These are phyloP conservation scores for Neogale vison DNA, from an alignment of 2,113 vertebrate genomes.

Conservation along the genomic window DNA sequence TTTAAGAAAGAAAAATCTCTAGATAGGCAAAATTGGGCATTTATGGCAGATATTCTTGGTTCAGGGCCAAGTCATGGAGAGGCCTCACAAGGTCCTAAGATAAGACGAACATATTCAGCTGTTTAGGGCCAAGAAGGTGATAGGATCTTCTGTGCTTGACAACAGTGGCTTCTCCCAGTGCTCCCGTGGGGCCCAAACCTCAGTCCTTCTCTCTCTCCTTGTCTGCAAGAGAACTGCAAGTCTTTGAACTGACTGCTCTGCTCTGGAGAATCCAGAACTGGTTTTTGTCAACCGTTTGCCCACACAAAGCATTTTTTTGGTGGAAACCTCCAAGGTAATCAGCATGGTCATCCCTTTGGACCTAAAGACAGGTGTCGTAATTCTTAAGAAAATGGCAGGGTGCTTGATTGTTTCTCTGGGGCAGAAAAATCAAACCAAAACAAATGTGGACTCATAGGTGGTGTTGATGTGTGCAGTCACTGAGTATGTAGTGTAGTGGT, in stretches of 20 bases:
- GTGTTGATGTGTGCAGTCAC: neutral
- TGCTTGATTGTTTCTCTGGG: neutral
- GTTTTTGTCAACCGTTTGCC: neutral
- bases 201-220: neutral
- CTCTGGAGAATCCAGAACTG: neutral
- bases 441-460: neutral
- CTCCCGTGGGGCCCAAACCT: neutral
- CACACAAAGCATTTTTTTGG: neutral
- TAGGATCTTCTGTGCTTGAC: neutral
- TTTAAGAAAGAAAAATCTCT: neutral
- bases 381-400: neutral
- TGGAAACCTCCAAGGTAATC: neutral
- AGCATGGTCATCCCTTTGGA: neutral
- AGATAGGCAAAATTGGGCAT: neutral
- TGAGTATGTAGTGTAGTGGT: neutral
- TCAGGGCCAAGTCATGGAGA: neutral
- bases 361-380: neutral
- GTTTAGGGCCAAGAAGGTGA: neutral
- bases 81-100: neutral
- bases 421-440: neutral
- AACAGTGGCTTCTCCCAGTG: neutral
- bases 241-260: neutral
- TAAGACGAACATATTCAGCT: neutral
- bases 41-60: neutral
- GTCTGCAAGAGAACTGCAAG: neutral